Percentiles rank a stretch among this genome's conserved stretches.
phyloP scores from a whole-genome alignment of 2,113 vertebrate genomes.

The Calyptommatus sinebrachiatus region DNA sequence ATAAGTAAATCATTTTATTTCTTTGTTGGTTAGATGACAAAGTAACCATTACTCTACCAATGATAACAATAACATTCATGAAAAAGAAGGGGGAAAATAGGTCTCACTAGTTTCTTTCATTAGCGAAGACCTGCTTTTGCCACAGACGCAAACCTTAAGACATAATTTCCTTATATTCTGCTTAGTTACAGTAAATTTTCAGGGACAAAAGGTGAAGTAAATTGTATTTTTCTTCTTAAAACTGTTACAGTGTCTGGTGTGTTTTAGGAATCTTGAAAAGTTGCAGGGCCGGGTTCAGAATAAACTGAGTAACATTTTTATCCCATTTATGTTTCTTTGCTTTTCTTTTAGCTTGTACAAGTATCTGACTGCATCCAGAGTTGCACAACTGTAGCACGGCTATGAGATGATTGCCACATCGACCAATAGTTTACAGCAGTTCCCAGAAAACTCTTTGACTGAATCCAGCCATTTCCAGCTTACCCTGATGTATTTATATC shows the following conservation, averaged over 20 bases:
- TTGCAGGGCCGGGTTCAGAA: too few species aligned
- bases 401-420: background rate
- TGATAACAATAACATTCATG: background rate
- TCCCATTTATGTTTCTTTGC: too few species aligned
- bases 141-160: too few species aligned
- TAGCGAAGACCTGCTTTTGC: background rate
- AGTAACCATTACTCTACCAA: background rate
- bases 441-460: background rate
- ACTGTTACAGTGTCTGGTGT: too few species aligned
- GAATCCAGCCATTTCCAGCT: background rate
- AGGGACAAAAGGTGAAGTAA: background rate
- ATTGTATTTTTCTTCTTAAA: background rate
- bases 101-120: background rate
- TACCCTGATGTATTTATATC: too few species aligned
- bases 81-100: background rate
- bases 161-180: too few species aligned
- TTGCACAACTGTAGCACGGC: background rate
- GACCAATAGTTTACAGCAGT: too few species aligned
- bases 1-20: slow-evolving; percentile 23
- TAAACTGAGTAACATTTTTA: too few species aligned
- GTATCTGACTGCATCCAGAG: background rate
- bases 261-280: background rate
- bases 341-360: too few species aligned
- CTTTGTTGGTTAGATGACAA: background rate
- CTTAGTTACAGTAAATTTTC: too few species aligned